These are phyloP conservation scores for Eledona agricola DNA, from an alignment of 2,888 invertebrate species.

Conservation along the genomic window DNA sequence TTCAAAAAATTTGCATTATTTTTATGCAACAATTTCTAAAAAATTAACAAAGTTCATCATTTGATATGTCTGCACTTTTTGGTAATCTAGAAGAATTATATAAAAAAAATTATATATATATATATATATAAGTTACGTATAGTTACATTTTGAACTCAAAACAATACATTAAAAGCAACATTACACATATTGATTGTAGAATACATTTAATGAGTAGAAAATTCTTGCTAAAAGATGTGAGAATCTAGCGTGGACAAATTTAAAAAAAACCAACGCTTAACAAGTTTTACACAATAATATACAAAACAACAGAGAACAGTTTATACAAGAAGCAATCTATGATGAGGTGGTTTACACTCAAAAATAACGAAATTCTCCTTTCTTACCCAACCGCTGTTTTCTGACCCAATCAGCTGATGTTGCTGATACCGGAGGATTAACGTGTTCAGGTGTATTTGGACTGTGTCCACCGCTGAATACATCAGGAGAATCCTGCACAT, in stretches of 20 bases:
- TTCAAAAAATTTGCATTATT: too few species aligned
- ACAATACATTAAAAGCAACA: constrained; percentile 10
- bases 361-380: constrained; percentile 95
- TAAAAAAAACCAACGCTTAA: constrained; percentile 33
- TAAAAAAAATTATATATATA: too few species aligned
- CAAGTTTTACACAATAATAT: constrained; percentile 36
- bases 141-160: constrained; percentile 1
- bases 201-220: constrained; percentile 11
- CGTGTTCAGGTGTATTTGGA: constrained; percentile 63
- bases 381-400: constrained; percentile 89
- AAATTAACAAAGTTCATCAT: too few species aligned
- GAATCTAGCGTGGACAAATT: constrained; percentile 15
- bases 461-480: constrained; percentile 61
- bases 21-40: too few species aligned
- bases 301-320: constrained; percentile 37
- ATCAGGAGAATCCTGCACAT: constrained; percentile 62
- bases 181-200: constrained; percentile 4
- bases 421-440: constrained; percentile 59
- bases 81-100: too few species aligned
- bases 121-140: too few species aligned
- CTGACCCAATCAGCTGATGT: constrained; percentile 85
- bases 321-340: constrained; percentile 39
- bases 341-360: constrained; percentile 61
- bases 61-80: too few species aligned
- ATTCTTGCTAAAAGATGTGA: constrained; percentile 10